A percentile compares a stretch with the other conserved stretches of the same genome.
Evolutionary conservation across 2,888 invertebrate genomes (phyloP).

Genomic region (Melanotus villosus): DNA sequence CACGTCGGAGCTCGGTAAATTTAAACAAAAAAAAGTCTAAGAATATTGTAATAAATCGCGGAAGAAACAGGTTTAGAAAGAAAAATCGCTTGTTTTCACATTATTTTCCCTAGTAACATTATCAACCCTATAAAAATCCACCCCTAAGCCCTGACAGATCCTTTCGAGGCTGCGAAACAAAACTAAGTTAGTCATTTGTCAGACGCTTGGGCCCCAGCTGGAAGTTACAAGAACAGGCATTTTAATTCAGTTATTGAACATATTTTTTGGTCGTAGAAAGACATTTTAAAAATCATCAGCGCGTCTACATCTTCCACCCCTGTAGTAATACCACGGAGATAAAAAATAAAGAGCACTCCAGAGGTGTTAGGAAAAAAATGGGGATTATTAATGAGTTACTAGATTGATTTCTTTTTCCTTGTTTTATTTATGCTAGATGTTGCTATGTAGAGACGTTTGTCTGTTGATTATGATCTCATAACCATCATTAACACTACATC

Average conservation of each 20-base stretch:
- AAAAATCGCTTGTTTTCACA: constrained; percentile 46
- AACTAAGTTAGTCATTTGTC: constrained; percentile 69
- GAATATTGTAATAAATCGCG: not conserved
- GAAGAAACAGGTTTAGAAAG: constrained; percentile 24
- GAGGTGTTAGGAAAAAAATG: constrained; percentile 1
- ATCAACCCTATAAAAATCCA: constrained; percentile 54
- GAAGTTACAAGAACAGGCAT: constrained; percentile 59
- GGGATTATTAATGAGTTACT: constrained; percentile 28
- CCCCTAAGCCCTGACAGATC: constrained; percentile 60
- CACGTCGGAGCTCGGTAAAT: no score
- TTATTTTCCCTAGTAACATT: constrained; percentile 45
- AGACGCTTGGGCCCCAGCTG: constrained; percentile 57
- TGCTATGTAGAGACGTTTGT: no score
- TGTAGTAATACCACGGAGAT: constrained; percentile 21
- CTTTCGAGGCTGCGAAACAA: constrained; percentile 61
- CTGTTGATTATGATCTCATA: no score
- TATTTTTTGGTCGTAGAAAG: constrained; percentile 67
- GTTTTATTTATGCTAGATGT: not conserved
- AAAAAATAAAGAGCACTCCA: constrained; percentile 32
- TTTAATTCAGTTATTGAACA: constrained; percentile 70
- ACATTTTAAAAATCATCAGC: constrained; percentile 69
- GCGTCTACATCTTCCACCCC: constrained; percentile 48
- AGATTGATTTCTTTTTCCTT: not conserved
- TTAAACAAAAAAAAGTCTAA: no score
- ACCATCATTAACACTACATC: no score